phyloP scores from a whole-genome alignment of 1,140 invertebrate species.

The Drosophila bocki region DNA sequence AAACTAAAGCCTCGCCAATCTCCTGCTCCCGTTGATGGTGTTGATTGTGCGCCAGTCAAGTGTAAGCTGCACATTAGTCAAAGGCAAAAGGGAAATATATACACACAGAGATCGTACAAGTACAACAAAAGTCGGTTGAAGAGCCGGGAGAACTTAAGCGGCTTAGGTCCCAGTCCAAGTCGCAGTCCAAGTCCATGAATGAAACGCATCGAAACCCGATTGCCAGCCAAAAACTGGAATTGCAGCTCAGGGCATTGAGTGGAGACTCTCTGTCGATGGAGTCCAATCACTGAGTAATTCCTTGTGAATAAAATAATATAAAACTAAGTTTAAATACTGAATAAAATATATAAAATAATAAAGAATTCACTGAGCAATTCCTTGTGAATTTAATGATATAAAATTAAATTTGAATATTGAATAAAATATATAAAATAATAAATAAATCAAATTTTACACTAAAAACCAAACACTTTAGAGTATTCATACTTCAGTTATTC shows the following conservation, averaged over 20 bases:
- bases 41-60: slow-evolving; percentile 83
- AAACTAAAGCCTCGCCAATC: slow-evolving; percentile 26
- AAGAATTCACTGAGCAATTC: too few relatives aligned
- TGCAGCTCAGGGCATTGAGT: slow-evolving; percentile 58
- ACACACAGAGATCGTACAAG: background rate
- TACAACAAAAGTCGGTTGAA: slow-evolving; percentile 12
- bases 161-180: slow-evolving; percentile 44
- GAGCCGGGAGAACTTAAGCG: slow-evolving; percentile 65
- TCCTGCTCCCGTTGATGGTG: slow-evolving; percentile 65
- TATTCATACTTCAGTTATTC: background rate
- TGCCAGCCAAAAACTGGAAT: slow-evolving; percentile 68
- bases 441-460: background rate
- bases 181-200: slow-evolving; percentile 57
- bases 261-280: background rate
- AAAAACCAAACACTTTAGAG: background rate
- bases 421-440: too few relatives aligned
- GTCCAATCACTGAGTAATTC: background rate
- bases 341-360: background rate
- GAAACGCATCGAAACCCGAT: slow-evolving; percentile 70
- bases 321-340: background rate
- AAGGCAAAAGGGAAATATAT: slow-evolving; percentile 39
- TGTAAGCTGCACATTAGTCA: slow-evolving; percentile 83
- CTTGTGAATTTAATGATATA: too few relatives aligned
- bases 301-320: too few relatives aligned
- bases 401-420: too few relatives aligned